phyloP scores from a whole-genome alignment of 2,797 vertebrate species.

The Halcyon badia region DNA sequence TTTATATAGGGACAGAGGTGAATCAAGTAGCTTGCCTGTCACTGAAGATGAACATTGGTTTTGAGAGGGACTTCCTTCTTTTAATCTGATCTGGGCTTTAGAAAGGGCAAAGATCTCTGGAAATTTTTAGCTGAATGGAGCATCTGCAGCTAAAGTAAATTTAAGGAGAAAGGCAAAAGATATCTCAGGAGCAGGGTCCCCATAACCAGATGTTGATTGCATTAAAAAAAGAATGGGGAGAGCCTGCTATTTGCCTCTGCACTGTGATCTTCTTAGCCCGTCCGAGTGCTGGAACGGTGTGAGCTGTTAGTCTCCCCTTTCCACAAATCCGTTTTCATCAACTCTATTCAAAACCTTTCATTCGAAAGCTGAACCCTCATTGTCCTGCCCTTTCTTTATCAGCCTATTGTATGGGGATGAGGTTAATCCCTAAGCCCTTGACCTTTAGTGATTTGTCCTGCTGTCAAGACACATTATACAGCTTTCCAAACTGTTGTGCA shows the following conservation, averaged over 20 bases:
- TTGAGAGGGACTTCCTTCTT: background rate
- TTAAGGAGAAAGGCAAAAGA: background rate
- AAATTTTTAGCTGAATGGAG: background rate
- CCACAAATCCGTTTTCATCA: constrained; percentile 2
- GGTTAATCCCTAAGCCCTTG: constrained; percentile 66
- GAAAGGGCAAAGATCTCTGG: background rate
- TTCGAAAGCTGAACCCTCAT: constrained; percentile 14
- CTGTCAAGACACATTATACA: constrained; percentile 64
- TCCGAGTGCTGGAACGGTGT: background rate
- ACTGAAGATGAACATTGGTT: background rate
- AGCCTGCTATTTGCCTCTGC: background rate
- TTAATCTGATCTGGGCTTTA: background rate
- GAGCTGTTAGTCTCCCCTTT: background rate
- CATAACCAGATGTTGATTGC: background rate
- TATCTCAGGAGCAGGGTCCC: background rate
- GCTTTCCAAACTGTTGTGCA: constrained; percentile 42
- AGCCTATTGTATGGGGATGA: constrained; percentile 31
- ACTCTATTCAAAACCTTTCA: constrained; percentile 35
- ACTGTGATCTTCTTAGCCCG: background rate
- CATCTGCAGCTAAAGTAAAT: background rate
- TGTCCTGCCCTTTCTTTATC: constrained; percentile 45
- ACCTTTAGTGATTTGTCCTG: constrained; percentile 64
- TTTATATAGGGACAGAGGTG: background rate
- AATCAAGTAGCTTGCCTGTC: background rate
- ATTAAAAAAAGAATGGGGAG: background rate